Evolutionary conservation across 35 echinoderm and acorn worm species (phyloP).

Genomic region (Hemicentrotus pulcherrimus): DNA sequence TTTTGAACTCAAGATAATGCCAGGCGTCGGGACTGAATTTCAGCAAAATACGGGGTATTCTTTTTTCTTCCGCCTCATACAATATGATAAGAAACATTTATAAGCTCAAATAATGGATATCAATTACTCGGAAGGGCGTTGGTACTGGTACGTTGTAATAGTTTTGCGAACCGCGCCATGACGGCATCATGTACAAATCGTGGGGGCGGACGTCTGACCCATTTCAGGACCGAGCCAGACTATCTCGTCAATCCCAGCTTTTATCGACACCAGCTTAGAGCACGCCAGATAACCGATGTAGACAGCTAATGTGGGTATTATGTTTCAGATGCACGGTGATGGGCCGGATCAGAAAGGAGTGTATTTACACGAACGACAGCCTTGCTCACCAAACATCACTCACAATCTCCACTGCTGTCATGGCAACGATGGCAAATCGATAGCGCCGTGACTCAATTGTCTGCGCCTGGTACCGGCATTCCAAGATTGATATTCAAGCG

Average conservation of each 20-base stretch:
- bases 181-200: not conserved
- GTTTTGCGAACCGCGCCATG: not conserved
- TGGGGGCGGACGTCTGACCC: not conserved
- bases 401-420: not conserved
- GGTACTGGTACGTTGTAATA: not conserved
- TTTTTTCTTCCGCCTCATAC: too few relatives aligned
- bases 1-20: too few relatives aligned
- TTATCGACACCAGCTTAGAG: not conserved
- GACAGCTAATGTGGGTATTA: constrained; percentile 3
- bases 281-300: not conserved
- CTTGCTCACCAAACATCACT: constrained; percentile 10
- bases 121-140: not conserved
- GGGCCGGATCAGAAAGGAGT: constrained; percentile 7
- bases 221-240: not conserved
- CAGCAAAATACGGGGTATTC: too few relatives aligned
- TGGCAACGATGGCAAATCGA: constrained; percentile 1
- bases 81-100: too few relatives aligned
- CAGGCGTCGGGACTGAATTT: too few relatives aligned
- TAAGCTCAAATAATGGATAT: not conserved
- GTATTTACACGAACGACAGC: constrained; percentile 16
- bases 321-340: constrained; percentile 10
- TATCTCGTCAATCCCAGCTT: not conserved
- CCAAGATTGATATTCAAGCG: not conserved
- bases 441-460: not conserved
- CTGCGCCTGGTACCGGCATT: not conserved